A percentile compares a stretch with the other conserved stretches of the same genome.
phyloP scores from a whole-genome alignment of 2,797 vertebrate species.

The Xiphophorus birchmanni region DNA sequence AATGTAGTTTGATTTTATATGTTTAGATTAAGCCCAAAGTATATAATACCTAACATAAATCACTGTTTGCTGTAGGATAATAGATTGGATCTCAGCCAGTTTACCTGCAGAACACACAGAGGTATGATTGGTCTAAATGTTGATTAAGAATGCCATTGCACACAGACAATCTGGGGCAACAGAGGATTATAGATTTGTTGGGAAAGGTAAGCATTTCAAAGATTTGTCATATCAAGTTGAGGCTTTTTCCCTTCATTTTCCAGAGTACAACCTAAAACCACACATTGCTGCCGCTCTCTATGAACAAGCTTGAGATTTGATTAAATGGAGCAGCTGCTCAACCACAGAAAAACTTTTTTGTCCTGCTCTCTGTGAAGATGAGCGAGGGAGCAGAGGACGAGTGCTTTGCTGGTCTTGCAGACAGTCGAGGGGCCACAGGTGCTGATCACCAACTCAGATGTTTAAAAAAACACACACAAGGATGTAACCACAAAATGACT shows the following conservation, averaged over 20 bases:
- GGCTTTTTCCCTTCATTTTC: slow-evolving; percentile 45
- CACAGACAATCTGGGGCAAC: slow-evolving; percentile 63
- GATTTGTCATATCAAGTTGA: slow-evolving; percentile 66
- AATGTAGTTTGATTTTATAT: not conserved
- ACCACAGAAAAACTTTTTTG: slow-evolving; percentile 50
- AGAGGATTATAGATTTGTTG: slow-evolving; percentile 68
- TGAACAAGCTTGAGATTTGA: slow-evolving; percentile 66
- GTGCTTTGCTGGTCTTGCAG: slow-evolving; percentile 41
- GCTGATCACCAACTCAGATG: slow-evolving; percentile 41
- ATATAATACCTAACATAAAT: not conserved
- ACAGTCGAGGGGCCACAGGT: slow-evolving; percentile 46
- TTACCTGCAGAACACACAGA: slow-evolving; percentile 26
- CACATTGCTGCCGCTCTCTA: slow-evolving; percentile 48
- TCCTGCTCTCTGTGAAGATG: slow-evolving; percentile 43
- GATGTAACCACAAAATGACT: slow-evolving; percentile 13
- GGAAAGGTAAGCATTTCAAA: slow-evolving; percentile 73
- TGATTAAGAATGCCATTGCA: slow-evolving; percentile 51
- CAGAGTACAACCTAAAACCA: slow-evolving; percentile 58
- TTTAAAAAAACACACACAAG: slow-evolving; percentile 25
- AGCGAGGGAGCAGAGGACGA: slow-evolving; percentile 37
- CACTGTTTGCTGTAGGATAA: slow-evolving; percentile 1
- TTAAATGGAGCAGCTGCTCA: slow-evolving; percentile 66
- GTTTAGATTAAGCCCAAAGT: not conserved
- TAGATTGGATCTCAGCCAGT: not conserved
- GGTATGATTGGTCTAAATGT: slow-evolving; percentile 45